Percentiles rank a stretch among this genome's conserved stretches.
These are phyloP conservation scores for Sorex maritimensis DNA, from an alignment of 2,797 vertebrate genomes.

Conservation along the genomic window DNA sequence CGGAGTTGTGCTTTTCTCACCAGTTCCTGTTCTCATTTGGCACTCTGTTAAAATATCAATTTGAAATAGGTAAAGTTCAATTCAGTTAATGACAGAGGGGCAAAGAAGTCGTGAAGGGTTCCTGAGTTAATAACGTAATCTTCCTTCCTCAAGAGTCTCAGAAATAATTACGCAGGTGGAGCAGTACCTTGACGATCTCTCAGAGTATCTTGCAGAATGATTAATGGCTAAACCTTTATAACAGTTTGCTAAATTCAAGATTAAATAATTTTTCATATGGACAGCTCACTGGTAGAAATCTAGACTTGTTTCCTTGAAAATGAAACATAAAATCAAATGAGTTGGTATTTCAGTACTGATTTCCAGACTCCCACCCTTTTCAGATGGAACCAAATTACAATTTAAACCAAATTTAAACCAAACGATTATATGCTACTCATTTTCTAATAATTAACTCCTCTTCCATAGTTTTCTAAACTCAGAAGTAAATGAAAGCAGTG, in stretches of 20 bases:
- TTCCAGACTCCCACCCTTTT: background rate
- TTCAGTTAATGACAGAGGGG: background rate
- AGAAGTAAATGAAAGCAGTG: background rate
- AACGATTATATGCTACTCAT: background rate
- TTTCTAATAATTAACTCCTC: background rate
- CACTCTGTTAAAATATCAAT: background rate
- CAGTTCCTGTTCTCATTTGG: background rate
- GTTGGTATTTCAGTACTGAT: background rate
- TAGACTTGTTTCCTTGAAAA: background rate
- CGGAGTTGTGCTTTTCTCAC: background rate
- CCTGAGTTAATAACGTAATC: background rate
- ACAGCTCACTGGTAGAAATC: slow-evolving; percentile 30
- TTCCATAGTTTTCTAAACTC: slow-evolving; percentile 19
- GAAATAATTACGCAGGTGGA: background rate
- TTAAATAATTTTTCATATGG: background rate
- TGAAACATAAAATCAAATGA: slow-evolving; percentile 9
- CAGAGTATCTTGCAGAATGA: background rate
- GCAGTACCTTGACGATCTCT: background rate
- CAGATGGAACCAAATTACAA: background rate
- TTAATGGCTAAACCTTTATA: slow-evolving; percentile 24
- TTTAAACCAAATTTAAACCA: background rate
- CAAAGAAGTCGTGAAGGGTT: background rate
- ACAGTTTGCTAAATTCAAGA: background rate
- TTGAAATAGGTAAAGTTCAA: slow-evolving; percentile 1
- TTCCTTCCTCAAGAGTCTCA: background rate